Percentiles rank a stretch among this genome's conserved stretches.
Conservation (phyloP, 1,140 invertebrate genomes). For the Charaxes varanes region DNA sequence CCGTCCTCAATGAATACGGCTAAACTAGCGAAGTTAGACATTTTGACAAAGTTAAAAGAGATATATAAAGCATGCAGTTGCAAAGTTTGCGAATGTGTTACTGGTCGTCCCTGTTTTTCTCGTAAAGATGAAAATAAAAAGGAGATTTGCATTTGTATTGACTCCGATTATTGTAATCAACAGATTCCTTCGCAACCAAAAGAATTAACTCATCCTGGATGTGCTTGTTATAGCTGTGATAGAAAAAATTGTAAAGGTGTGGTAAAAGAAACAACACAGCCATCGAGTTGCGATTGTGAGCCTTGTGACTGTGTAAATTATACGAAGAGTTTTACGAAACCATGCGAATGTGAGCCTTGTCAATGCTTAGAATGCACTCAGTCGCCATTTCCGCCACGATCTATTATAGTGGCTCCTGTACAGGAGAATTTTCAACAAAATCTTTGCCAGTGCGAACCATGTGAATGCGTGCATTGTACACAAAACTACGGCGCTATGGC, state of each 20-base stretch:
- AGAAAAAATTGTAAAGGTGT: slow-evolving; percentile 28
- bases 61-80: slow-evolving; percentile 52
- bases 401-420: slow-evolving; percentile 25
- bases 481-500: slow-evolving; percentile 19
- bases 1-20: slow-evolving; percentile 7
- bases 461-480: slow-evolving; percentile 38
- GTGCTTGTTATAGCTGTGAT: slow-evolving; percentile 29
- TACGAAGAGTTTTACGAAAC: slow-evolving; percentile 15
- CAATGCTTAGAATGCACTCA: slow-evolving; percentile 31
- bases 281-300: slow-evolving; percentile 26
- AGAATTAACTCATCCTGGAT: slow-evolving; percentile 13
- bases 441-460: slow-evolving; percentile 35
- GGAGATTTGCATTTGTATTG: slow-evolving; percentile 37
- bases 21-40: slow-evolving; percentile 30
- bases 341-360: slow-evolving; percentile 33
- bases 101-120: slow-evolving; percentile 12
- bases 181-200: neutral
- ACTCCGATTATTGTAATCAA: slow-evolving; percentile 21
- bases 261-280: slow-evolving; percentile 10
- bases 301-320: slow-evolving; percentile 35
- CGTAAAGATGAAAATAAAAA: slow-evolving; percentile 28
- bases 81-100: slow-evolving; percentile 52
- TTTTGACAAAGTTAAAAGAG: slow-evolving; percentile 42
- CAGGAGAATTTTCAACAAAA: slow-evolving; percentile 16
- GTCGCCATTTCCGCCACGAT: slow-evolving; percentile 2